Evolutionary conservation across 2,888 invertebrate species (phyloP).

Genomic region (Diaperis boleti): DNA sequence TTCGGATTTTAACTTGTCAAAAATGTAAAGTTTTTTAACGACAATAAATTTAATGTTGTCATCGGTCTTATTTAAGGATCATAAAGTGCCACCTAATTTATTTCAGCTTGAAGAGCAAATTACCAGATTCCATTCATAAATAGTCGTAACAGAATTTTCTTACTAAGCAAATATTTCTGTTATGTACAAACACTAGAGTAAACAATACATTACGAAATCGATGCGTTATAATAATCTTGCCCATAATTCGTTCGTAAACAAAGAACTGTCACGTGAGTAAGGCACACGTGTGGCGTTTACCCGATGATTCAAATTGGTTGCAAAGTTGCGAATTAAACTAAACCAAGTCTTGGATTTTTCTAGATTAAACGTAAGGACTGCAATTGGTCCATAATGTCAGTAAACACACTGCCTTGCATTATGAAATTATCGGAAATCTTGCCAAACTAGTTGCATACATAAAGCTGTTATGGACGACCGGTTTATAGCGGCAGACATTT

Average conservation of each 20-base stretch:
- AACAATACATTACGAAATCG: neutral
- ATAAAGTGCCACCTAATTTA: neutral
- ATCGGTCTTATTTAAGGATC: no score
- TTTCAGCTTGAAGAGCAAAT: neutral
- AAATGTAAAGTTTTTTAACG: no score
- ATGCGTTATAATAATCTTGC: neutral
- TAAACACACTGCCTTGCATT: neutral
- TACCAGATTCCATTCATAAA: neutral
- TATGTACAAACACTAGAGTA: neutral
- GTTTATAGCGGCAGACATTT: neutral
- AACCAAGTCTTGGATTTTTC: no score
- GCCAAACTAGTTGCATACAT: neutral
- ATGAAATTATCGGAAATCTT: neutral
- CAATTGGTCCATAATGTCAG: neutral
- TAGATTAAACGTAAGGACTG: no score
- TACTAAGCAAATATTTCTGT: neutral
- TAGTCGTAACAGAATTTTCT: neutral
- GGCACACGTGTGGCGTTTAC: neutral
- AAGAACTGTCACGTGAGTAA: slow-evolving; percentile 2
- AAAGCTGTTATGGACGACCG: neutral
- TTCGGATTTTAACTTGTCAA: no score
- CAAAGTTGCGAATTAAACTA: no score
- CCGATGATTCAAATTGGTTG: neutral
- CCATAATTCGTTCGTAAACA: neutral
- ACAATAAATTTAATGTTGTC: no score